Evolutionary conservation across 1,140 invertebrate species (phyloP), one percentile per base, ranked within the genome.

Genomic region (Steinernema feltiae): DNA sequence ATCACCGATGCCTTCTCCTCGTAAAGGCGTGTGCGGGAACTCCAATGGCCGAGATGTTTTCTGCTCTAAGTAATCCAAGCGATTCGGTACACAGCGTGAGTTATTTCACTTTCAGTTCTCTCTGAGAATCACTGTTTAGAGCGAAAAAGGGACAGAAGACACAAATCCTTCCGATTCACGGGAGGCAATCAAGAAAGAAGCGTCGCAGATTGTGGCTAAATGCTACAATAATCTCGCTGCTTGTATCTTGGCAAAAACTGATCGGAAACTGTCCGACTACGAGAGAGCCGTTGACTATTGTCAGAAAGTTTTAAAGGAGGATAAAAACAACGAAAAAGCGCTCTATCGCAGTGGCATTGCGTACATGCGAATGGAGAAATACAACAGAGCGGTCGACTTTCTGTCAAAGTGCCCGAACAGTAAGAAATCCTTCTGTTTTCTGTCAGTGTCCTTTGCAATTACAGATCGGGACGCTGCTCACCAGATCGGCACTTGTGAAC

Each of bases 301-400:
- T 21, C 12, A 63, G 53, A 15, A 27, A 3, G 53, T 63, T 27
- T 21, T 63, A 7, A 63, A 12, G 15, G 24, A 27, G 12, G 53
- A 63, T 21, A 3, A 12, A 27, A 21, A 63, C 53, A 63, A 63
- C 53, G 53, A 63, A 21, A 63, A 63, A 21, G 53, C 53, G 12
- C 53, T 63, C 53, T 63, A 63, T 27, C 53, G 53, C 53, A 63
- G 15, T 3, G 53, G 53, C 12, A 63, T 63, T 21, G 53, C 53
- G 2, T 63, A 63, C 53, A 63, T 63, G 53, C 53, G 53, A 3
- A 63, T 63, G 53, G 53, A 63, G 53, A 63, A 63, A 21, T 63
- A 63, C 53, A 63, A 21, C 53, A 63, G 24, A 27, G 53, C 53
- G 12, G 24, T 63, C 15, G 53, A 63, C 2, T 63, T 63, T 21